Conservation (phyloP, 2,113 vertebrate genomes). For the Glaucidium brasilianum region DNA sequence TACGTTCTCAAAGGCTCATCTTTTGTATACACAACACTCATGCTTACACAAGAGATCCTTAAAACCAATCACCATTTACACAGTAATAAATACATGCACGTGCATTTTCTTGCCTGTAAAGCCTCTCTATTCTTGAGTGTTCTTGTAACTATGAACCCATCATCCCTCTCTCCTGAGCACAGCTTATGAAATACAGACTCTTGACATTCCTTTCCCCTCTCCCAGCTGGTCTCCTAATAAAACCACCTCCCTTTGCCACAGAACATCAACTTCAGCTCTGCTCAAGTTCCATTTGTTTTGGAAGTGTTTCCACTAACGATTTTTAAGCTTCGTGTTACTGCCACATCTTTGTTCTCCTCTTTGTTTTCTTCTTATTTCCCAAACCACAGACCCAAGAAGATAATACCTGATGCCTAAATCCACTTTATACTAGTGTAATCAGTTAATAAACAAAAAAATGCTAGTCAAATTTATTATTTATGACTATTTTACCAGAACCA, state of each 20-base stretch:
- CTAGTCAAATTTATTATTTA: not conserved
- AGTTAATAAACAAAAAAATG: not conserved
- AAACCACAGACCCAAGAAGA: not conserved
- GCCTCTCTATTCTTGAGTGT: not conserved
- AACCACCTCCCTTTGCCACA: not conserved
- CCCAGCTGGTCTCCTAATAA: not conserved
- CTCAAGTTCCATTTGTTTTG: not conserved
- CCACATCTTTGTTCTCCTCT: not conserved
- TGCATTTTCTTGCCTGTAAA: not conserved
- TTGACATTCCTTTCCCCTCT: not conserved
- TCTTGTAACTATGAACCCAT: not conserved
- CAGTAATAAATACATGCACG: not conserved
- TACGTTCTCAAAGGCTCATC: not conserved
- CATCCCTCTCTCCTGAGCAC: not conserved
- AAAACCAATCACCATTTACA: not conserved
- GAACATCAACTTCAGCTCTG: not conserved
- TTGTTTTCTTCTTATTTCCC: not conserved
- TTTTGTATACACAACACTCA: not conserved
- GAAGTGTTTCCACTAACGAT: not conserved
- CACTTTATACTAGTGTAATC: not conserved
- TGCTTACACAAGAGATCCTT: not conserved
- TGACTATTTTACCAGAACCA: not conserved
- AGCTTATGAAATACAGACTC: not conserved
- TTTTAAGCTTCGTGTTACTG: not conserved
- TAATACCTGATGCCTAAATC: not conserved